Evolutionary conservation across 92 coral and sea anemone genomes (phyloP), one percentile per base, ranked within the genome.

Genomic region (Actinostola sp.): DNA sequence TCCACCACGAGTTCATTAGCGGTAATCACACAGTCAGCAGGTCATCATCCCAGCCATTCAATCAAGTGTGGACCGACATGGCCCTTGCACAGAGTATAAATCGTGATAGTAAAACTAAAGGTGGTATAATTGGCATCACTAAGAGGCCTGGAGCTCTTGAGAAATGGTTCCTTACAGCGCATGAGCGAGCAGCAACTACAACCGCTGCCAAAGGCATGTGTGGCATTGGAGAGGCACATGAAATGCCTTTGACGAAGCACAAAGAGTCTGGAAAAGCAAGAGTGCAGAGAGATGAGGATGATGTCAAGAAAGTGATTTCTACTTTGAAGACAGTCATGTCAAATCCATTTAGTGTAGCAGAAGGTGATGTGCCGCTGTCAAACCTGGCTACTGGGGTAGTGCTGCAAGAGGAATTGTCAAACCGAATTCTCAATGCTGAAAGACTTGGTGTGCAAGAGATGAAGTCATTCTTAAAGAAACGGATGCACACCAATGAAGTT

Each of bases 71-170:
- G 82, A 76, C 82, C 23, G 73, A 77, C 57, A 66, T 66, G 82
- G 85, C 81, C n/a, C 73, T 85, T 16, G 90, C 73, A 46, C 86
- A 86, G 55, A 67, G 79, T 41, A 43, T 80, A 32, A 75, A 80
- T 71, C 73, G 28, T 46, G 86, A 86, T 83, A 54, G 71, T 20
- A 85, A 85, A 59, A 61, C 77, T 28, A 85, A 44, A 58, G 89
- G 82, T 20, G 85, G 82, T 17, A 72, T 86, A 24, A 60, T 86
- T 6, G 90, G 90, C 7, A 80, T 86, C 34, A 79, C 82, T 1
- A 60, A 78, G 58, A 70, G 68, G 33, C 74, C 85, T 21, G 70
- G 77, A 3, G 73, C 84, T 23, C 61, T 61, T 21, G 54, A 61
- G 45, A 79, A 49, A 20, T 79, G 77, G 79, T 73, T 73, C 28